Conservation (phyloP, 2,797 vertebrate species). For the Percopsis omiscomaycus region DNA sequence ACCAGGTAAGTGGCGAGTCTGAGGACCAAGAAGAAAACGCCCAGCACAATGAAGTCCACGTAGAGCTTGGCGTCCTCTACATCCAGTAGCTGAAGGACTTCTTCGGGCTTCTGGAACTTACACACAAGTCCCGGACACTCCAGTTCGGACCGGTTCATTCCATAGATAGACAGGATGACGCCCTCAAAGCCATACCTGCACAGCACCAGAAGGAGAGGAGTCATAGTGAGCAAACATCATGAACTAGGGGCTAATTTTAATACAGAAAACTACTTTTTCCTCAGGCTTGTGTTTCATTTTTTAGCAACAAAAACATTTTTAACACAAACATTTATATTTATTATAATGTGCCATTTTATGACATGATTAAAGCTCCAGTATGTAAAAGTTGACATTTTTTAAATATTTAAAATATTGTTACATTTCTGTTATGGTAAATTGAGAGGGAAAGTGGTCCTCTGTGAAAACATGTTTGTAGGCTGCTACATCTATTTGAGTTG, state of each 20-base stretch:
- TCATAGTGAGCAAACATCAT: neutral
- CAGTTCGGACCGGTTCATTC: constrained; percentile 92
- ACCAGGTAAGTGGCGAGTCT: constrained; percentile 93
- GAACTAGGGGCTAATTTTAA: neutral
- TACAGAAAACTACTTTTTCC: neutral
- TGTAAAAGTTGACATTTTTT: no score
- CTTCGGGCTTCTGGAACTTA: constrained; percentile 90
- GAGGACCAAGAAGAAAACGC: constrained; percentile 89
- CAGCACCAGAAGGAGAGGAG: neutral
- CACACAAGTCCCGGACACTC: constrained; percentile 85
- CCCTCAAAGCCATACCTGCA: constrained; percentile 96
- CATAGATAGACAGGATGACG: constrained; percentile 95
- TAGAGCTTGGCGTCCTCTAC: constrained; percentile 96
- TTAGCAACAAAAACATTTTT: neutral
- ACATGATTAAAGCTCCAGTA: no score
- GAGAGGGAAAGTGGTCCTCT: no score
- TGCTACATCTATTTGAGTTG: no score
- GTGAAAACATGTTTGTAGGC: no score
- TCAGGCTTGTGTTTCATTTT: neutral
- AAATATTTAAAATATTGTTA: no score
- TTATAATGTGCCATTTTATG: no score
- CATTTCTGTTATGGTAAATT: no score
- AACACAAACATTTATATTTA: no score
- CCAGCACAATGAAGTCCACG: constrained; percentile 94
- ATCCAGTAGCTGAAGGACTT: constrained; percentile 89